A percentile compares a stretch with the other conserved stretches of the same genome.
These are phyloP conservation scores for Pomacea maculata DNA, from an alignment of 1,140 invertebrate species.

Conservation along the genomic window DNA sequence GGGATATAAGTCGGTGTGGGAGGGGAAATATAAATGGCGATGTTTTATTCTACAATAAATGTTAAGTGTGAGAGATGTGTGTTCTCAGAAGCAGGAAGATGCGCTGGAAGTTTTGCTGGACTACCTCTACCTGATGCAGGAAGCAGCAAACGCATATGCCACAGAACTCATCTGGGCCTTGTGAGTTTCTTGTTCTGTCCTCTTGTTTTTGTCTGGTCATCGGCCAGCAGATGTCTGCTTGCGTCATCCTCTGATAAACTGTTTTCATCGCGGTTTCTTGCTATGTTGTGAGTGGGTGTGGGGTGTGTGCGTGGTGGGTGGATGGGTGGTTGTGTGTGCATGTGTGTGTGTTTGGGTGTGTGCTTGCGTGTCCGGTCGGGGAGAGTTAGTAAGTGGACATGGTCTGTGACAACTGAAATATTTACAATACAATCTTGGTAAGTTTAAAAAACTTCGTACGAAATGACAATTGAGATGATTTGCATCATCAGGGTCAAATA, in stretches of 20 bases:
- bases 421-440: too few relatives aligned
- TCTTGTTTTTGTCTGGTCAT: neutral
- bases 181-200: neutral
- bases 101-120: conserved; percentile 4
- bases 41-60: too few relatives aligned
- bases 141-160: conserved; percentile 18
- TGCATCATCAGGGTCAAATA: too few relatives aligned
- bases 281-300: neutral
- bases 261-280: neutral
- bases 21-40: too few relatives aligned
- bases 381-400: neutral
- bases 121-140: conserved; percentile 12
- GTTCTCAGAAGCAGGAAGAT: conserved; percentile 4
- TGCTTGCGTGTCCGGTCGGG: neutral
- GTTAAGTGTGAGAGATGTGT: neutral
- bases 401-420: too few relatives aligned
- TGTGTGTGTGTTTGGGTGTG: neutral
- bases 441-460: too few relatives aligned
- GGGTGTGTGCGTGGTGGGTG: neutral
- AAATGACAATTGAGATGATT: too few relatives aligned
- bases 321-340: neutral
- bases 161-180: conserved; percentile 19
- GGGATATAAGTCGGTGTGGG: too few relatives aligned
- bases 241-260: neutral
- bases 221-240: neutral